Evolutionary conservation across 1,140 invertebrate species (phyloP).

Genomic region (Subanguina moxae): DNA sequence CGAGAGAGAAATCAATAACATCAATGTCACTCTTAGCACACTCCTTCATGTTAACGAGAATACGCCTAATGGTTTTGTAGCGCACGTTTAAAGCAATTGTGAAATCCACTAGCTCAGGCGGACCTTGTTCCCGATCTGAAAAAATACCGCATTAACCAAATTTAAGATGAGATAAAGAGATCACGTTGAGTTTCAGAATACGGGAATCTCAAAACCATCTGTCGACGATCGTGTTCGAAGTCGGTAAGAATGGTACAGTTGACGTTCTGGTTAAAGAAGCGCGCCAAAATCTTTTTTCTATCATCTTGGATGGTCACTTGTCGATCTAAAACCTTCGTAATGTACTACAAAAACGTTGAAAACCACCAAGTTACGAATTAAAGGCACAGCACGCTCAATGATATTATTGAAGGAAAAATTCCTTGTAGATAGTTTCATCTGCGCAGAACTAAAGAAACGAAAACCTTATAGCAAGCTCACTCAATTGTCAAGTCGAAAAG

Average conservation of each 20-base stretch:
- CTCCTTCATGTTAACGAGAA: conserved; percentile 13
- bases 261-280: conserved; percentile 15
- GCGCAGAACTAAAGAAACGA: conserved; percentile 18
- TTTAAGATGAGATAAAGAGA: not conserved
- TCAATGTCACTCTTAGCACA: not conserved
- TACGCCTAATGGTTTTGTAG: conserved; percentile 20
- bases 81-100: conserved; percentile 12
- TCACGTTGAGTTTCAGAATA: conserved; percentile 24
- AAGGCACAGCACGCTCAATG: conserved; percentile 15
- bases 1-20: conserved; percentile 4
- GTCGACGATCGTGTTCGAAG: conserved; percentile 29
- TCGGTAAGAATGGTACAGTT: conserved; percentile 25
- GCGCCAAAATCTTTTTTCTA: conserved; percentile 15
- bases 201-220: conserved; percentile 26
- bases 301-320: not conserved
- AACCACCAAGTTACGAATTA: not conserved
- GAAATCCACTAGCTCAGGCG: not conserved
- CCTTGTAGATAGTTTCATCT: conserved; percentile 21
- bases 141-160: not conserved
- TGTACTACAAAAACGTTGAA: not conserved
- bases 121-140: not conserved
- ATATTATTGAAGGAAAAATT: conserved; percentile 27
- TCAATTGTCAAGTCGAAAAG: not conserved
- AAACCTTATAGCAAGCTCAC: not conserved
- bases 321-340: not conserved